phyloP scores from a whole-genome alignment of 2,888 invertebrate species.

The Heliconius sara region DNA sequence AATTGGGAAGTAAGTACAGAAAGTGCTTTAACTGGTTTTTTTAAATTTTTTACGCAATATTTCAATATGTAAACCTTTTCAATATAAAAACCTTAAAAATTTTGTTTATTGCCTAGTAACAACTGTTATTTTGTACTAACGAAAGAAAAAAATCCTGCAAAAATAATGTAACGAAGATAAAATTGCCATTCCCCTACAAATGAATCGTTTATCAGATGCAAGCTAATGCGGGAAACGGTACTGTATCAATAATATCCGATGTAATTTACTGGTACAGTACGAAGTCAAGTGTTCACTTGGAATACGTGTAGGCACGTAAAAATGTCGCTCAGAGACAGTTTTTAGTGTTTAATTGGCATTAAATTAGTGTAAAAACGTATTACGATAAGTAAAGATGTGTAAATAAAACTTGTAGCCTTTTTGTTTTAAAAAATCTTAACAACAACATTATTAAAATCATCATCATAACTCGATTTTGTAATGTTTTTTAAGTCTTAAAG shows the following conservation, averaged over 20 bases:
- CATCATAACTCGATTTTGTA: too few relatives aligned
- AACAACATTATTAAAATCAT: too few relatives aligned
- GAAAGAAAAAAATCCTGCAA: neutral
- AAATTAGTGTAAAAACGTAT: neutral
- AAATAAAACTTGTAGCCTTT: too few relatives aligned
- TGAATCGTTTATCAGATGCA: constrained; percentile 28
- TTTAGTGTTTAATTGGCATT: neutral
- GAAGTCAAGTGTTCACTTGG: neutral
- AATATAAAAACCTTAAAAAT: too few relatives aligned
- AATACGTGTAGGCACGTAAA: neutral
- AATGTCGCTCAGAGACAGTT: neutral
- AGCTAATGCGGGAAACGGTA: constrained; percentile 33
- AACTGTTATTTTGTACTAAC: neutral
- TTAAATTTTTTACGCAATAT: too few relatives aligned
- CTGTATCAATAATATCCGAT: constrained; percentile 30
- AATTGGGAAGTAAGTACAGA: too few relatives aligned
- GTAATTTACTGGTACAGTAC: constrained; percentile 8
- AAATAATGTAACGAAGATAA: constrained; percentile 12
- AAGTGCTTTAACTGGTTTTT: too few relatives aligned
- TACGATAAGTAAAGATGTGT: too few relatives aligned
- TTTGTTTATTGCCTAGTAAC: too few relatives aligned
- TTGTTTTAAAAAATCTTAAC: too few relatives aligned
- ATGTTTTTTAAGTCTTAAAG: too few relatives aligned
- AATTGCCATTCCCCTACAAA: constrained; percentile 10
- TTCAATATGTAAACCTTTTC: too few relatives aligned